Conservation (phyloP, 2,888 invertebrate genomes). For the Hirtodrosophila histrioides region DNA sequence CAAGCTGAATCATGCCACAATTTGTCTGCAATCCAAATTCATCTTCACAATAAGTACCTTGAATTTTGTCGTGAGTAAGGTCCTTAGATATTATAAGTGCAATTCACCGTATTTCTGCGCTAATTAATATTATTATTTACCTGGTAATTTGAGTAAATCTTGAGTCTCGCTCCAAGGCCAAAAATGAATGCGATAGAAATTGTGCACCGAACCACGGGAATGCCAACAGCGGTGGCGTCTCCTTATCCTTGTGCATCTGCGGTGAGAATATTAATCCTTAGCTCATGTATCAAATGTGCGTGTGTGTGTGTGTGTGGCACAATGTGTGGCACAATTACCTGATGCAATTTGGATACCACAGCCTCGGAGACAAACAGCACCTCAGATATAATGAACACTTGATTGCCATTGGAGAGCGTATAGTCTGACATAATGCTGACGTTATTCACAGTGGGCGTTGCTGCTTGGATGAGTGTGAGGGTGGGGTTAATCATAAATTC, state of each 20-base stretch:
- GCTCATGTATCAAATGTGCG: conserved; percentile 27
- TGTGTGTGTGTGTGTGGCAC: background rate
- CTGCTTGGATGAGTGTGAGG: conserved; percentile 65
- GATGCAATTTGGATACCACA: conserved; percentile 87
- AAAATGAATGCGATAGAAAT: conserved; percentile 87
- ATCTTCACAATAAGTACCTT: no score
- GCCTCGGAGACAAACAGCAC: conserved; percentile 87
- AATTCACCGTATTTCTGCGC: background rate
- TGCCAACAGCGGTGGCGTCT: conserved; percentile 87
- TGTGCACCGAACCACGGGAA: conserved; percentile 88
- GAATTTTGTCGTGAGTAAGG: no score
- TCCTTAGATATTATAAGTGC: no score
- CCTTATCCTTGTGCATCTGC: conserved; percentile 87
- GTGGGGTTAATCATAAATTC: conserved; percentile 26
- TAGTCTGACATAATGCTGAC: conserved; percentile 87
- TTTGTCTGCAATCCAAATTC: no score
- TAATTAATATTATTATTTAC: conserved; percentile 55
- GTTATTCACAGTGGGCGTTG: conserved; percentile 86
- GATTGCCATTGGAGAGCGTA: conserved; percentile 87
- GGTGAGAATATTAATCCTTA: conserved; percentile 15
- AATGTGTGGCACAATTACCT: conserved; percentile 82
- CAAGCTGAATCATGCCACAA: no score
- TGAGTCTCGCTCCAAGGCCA: conserved; percentile 86
- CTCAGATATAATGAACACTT: conserved; percentile 87
- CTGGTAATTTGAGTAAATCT: conserved; percentile 86